Evolutionary conservation across 1,140 invertebrate genomes (phyloP).

Genomic region (Olivierus martensii): DNA sequence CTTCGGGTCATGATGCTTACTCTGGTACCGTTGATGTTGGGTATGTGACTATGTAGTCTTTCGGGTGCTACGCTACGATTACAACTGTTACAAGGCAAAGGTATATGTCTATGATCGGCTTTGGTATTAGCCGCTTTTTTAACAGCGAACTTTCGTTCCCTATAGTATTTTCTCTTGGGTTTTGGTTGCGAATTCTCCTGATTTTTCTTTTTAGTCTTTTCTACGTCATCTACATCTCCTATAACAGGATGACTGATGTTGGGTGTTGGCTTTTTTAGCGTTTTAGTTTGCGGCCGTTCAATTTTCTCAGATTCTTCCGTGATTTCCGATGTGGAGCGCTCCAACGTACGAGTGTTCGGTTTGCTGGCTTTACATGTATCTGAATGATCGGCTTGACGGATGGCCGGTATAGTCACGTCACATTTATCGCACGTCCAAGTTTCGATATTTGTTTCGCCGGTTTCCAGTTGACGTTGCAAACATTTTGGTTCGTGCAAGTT

Average conservation of each 20-base stretch:
- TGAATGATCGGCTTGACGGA: neutral
- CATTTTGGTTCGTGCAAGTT: slow-evolving; percentile 62
- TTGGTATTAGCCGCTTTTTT: neutral
- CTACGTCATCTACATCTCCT: slow-evolving; percentile 1
- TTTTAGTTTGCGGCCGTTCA: slow-evolving; percentile 16
- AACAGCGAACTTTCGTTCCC: slow-evolving; percentile 4
- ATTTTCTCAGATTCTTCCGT: neutral
- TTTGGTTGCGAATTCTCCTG: neutral
- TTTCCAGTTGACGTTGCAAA: slow-evolving; percentile 52
- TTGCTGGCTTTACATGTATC: neutral
- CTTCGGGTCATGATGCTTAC: slow-evolving; percentile 8
- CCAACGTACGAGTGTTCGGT: neutral
- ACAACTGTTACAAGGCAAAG: slow-evolving; percentile 41
- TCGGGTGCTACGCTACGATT: slow-evolving; percentile 40
- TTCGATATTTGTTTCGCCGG: slow-evolving; percentile 36
- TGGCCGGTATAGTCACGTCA: neutral
- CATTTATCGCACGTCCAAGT: slow-evolving; percentile 3
- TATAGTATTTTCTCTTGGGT: slow-evolving; percentile 10
- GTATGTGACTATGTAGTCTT: slow-evolving; percentile 41
- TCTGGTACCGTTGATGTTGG: slow-evolving; percentile 6
- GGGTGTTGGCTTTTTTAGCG: slow-evolving; percentile 16
- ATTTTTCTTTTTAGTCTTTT: neutral
- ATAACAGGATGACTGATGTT: slow-evolving; percentile 19
- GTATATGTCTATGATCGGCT: slow-evolving; percentile 22
- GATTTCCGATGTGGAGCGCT: neutral